phyloP scores from a whole-genome alignment of 2,113 vertebrate species.

The Mus spicilegus region DNA sequence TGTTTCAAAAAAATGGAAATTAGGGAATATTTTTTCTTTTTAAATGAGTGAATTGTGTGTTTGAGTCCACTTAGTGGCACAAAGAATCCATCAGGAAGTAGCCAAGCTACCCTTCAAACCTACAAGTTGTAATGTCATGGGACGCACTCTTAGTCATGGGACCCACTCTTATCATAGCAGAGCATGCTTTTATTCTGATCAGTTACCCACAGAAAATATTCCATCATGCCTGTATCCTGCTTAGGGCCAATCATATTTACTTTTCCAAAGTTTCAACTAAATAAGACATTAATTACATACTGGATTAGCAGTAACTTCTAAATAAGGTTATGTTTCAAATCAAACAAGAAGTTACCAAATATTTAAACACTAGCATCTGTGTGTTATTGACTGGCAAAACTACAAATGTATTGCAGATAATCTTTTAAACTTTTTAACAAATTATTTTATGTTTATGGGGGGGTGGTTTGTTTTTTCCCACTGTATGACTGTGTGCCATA shows the following conservation, averaged over 20 bases:
- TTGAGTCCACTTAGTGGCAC: not conserved
- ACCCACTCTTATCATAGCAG: not conserved
- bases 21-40: not conserved
- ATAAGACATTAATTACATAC: not conserved
- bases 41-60: not conserved
- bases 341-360: not conserved
- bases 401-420: not conserved
- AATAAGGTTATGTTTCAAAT: not conserved
- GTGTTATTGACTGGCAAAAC: not conserved
- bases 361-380: not conserved
- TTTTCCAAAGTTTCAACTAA: not conserved
- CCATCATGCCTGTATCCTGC: not conserved
- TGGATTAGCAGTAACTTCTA: not conserved
- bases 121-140: not conserved
- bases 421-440: not conserved
- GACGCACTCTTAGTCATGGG: too few relatives aligned
- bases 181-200: not conserved
- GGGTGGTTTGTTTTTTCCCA: not conserved
- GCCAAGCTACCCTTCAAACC: not conserved
- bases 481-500: too few relatives aligned
- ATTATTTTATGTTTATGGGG: not conserved
- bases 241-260: not conserved
- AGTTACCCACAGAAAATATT: not conserved
- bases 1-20: not conserved
- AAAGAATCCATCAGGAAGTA: not conserved